Conservation (phyloP, 2,797 vertebrate species). For the Xiphorhynchus erythropygius region DNA sequence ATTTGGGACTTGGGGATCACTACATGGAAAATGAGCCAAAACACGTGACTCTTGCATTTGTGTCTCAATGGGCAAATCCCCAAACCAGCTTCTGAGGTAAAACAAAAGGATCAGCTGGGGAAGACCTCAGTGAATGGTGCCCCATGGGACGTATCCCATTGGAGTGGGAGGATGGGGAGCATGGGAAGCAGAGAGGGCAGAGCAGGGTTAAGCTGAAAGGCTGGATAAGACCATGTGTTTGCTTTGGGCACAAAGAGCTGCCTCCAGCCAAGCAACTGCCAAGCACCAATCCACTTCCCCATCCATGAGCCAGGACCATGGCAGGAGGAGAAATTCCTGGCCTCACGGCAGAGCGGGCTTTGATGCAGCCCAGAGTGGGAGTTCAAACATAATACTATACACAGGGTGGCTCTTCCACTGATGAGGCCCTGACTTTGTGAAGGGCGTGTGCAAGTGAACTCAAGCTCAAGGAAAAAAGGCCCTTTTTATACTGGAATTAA, state of each 20-base stretch:
- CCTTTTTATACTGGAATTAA: slow-evolving; percentile 13
- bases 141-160: fast-evolving
- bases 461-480: background rate
- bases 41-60: background rate
- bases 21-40: background rate
- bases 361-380: background rate
- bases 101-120: background rate
- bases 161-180: background rate
- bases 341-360: fast-evolving
- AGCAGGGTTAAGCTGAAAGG: background rate
- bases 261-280: background rate
- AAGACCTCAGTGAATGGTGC: background rate
- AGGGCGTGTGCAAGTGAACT: background rate
- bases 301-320: background rate
- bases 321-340: background rate
- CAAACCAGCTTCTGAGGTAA: background rate
- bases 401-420: background rate
- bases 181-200: background rate
- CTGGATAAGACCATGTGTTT: background rate
- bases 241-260: background rate
- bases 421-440: background rate
- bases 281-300: background rate
- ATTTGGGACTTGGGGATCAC: background rate
- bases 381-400: background rate
- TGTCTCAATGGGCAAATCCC: background rate